phyloP scores from a whole-genome alignment of 2,797 vertebrate species.

The Odontamblyopus rebecca region DNA sequence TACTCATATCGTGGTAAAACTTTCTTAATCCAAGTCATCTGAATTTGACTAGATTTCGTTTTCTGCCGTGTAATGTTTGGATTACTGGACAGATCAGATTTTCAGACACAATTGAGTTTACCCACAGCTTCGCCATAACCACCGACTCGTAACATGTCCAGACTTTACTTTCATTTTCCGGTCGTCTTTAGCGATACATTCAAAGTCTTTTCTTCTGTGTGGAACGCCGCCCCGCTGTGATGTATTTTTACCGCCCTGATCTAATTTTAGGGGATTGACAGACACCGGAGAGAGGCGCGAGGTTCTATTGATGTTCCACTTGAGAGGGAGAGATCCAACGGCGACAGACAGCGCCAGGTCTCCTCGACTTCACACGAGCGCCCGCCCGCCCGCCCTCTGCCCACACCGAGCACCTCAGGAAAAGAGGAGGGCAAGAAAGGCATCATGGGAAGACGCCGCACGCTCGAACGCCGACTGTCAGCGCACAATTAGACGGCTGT shows the following conservation, averaged over 20 bases:
- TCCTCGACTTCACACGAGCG: conserved; percentile 57
- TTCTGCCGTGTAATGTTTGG: too few relatives aligned
- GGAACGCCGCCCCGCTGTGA: conserved; percentile 3
- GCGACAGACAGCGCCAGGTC: conserved; percentile 41
- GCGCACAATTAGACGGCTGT: conserved; percentile 21
- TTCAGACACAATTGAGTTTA: neutral
- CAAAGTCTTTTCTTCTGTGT: neutral
- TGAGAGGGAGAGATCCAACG: conserved; percentile 44
- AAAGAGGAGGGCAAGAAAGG: neutral
- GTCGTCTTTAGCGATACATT: neutral
- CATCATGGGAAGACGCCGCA: conserved; percentile 14
- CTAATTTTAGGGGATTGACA: conserved; percentile 22
- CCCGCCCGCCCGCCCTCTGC: conserved; percentile 30
- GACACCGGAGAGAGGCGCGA: conserved; percentile 25
- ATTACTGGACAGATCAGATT: neutral
- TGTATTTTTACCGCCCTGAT: conserved; percentile 12
- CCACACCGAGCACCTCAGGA: neutral
- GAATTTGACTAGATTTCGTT: too few relatives aligned
- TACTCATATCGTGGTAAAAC: too few relatives aligned
- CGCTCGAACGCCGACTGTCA: conserved; percentile 33
- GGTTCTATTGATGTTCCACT: conserved; percentile 26
- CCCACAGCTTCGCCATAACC: neutral
- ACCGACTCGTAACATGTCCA: too few relatives aligned
- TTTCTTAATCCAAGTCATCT: too few relatives aligned
- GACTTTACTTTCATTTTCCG: neutral